Evolutionary conservation across 2,797 vertebrate species (phyloP), one percentile per base, ranked within the genome.

Genomic region (Carapus acus): DNA sequence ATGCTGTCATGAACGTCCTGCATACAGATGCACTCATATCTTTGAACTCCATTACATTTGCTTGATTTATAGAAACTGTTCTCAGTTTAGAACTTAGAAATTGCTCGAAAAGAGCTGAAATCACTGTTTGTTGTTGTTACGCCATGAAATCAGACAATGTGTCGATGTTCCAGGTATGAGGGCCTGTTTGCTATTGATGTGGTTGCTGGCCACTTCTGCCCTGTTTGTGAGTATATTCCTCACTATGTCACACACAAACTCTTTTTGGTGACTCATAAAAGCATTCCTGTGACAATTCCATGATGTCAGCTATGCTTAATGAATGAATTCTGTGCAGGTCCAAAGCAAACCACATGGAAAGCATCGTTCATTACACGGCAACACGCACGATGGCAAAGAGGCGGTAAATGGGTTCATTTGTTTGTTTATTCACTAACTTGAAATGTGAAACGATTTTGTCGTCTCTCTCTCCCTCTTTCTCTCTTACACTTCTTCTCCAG

Each of bases 101-200:
- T n/a, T n/a, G n/a, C n/a, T n/a, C n/a, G n/a, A n/a, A n/a, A n/a
- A n/a, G n/a, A n/a, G n/a, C n/a, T n/a, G n/a, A n/a, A n/a, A n/a
- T n/a, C n/a, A n/a, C n/a, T n/a, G n/a, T n/a, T n/a, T n/a, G n/a
- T n/a, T n/a, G n/a, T n/a, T n/a, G n/a, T n/a, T n/a, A n/a, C n/a
- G n/a, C n/a, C n/a, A n/a, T n/a, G n/a, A n/a, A n/a, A n/a, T n/a
- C n/a, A n/a, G n/a, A n/a, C n/a, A n/a, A n/a, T 33, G 8, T 33
- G 8, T 33, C 31, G 14, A 45, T 62, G 4, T 81, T 83, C 43
- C 72, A 90, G 88, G 71, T 69, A 88, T 90, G 87, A 86, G 68
- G 82, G 62, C 63, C 68, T 76, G 60, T 59, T 60, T 84, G 3
- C 59, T 79, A 29, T 65, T 81, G 34, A 16, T 85, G 56, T 80